Base-by-base conservation (phyloP, 2,113 vertebrate species). In the Hiodon tergisus region DNA sequence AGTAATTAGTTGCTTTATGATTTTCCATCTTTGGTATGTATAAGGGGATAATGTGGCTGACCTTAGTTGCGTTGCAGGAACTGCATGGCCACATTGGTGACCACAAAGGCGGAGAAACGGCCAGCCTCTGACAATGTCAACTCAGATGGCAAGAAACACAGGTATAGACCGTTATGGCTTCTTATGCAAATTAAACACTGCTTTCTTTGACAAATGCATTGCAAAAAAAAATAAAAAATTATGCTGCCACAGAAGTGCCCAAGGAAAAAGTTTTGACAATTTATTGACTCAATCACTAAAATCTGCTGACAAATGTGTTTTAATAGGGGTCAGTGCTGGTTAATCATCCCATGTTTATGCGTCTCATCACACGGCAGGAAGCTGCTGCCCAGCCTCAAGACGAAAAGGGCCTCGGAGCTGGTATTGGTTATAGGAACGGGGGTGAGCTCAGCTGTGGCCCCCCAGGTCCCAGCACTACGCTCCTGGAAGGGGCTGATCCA, bases 401-500 rank as follows among this genome's bases (percentile, higher is more conserved):
- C 91, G 2, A 98, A 98, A 87, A 94, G 92, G 31, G 95, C 96
- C 73, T 91, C 71, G 0, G 96, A 98, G 69, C 93, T 98, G 0
- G 96, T 98, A 51, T 81, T 98, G 84, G 96, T 98, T 81, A 96
- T 98, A 0, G 96, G 96, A 69, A 98, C 95, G 0, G 95, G 96
- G 79, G 94, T 98, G 6, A 98, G 96, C 72, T 94, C 96, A 0
- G 96, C 95, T 0, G 96, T 98, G 3, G 96, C 96, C 4, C 96
- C 95, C 1, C 93, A 95, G 80, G 96, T 98, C 17, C 96, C 95
- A 0, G 96, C 95, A 0, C 89, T 98, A 11, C 95, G 96, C 7
- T 98, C 96, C 61, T 98, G 96, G 96, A 98, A 98, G 72, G 96
- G 95, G 4, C 86, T 98, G 53, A 98, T 98, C 78, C 96, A 98